Conservation (phyloP, 2,797 vertebrate species). For the Halcyon leucocephala region DNA sequence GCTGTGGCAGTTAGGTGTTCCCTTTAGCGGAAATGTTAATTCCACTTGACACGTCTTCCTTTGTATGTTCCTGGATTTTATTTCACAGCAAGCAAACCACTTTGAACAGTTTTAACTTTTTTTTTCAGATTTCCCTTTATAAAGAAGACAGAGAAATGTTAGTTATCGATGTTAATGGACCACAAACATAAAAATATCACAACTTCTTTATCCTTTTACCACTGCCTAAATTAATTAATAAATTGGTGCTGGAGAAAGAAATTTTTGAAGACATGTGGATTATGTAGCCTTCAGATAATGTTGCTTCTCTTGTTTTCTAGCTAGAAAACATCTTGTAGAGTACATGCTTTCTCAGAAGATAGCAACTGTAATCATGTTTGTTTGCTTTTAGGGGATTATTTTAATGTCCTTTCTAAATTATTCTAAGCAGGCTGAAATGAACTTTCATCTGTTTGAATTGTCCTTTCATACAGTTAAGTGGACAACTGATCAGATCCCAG, state of each 20-base stretch:
- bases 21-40: background rate
- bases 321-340: background rate
- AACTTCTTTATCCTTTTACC: background rate
- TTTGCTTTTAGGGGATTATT: background rate
- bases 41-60: fast-evolving
- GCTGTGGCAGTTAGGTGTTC: background rate
- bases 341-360: background rate
- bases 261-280: background rate
- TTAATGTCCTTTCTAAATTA: background rate
- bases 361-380: background rate
- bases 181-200: background rate
- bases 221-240: no score
- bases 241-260: background rate
- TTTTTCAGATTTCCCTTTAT: background rate
- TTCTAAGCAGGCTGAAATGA: background rate
- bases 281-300: background rate
- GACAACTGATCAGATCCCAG: background rate
- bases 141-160: background rate
- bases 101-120: background rate
- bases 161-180: background rate
- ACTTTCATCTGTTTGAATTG: background rate
- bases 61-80: background rate
- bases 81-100: background rate
- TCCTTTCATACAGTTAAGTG: background rate
- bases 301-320: background rate